Base-by-base conservation (phyloP, 2,797 vertebrate genomes). In the Tokudaia muenninki region DNA sequence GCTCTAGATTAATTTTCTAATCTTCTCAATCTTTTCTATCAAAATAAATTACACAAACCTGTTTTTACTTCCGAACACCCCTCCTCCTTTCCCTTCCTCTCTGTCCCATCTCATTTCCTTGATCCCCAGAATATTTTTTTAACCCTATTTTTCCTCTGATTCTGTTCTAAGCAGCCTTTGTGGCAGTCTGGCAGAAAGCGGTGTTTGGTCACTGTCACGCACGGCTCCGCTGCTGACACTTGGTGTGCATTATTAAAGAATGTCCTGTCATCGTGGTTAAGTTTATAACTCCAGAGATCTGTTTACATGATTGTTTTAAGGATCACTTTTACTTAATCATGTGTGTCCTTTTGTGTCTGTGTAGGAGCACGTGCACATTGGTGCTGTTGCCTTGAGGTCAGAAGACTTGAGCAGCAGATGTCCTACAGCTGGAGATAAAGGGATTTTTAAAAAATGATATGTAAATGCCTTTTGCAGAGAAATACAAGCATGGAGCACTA, bases 1-100 rank as follows among this genome's bases (percentile, higher is more conserved):
- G 74, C 61, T 93, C 16, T 87, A 61, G 50, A 50, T 95, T 81
- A 61, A 26, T 91, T 97, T 83, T 80, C 81, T 94, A 29, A 29
- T 72, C 59, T 87, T 95, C 52, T 91, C 57, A 89, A 87, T 94
- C 52, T 79, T 91, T 80, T 95, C 97, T 92, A 34, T 87, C n/a
- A 87, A 52, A 87, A 59, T 95, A 90, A 92, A 91, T 84, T 92
- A 4, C 74, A 31, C 29, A 93, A 57, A 86, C 74, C n/a, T 87
- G 9, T 61, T 90, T 93, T 91, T 90, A 90, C 44, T 86, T 87
- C 12, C 79, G 79, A 96, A 37, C 21, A 90, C 0, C 6, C 41
- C 24, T 67, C n/a, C 44, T 11, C 77, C 89, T 50, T 95, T 81
- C 31, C 94, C 47, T 78, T 6, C 22, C 74, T 88, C 80, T 88